Conservation (phyloP, 2,888 invertebrate genomes). For the Euzetes globulus region DNA sequence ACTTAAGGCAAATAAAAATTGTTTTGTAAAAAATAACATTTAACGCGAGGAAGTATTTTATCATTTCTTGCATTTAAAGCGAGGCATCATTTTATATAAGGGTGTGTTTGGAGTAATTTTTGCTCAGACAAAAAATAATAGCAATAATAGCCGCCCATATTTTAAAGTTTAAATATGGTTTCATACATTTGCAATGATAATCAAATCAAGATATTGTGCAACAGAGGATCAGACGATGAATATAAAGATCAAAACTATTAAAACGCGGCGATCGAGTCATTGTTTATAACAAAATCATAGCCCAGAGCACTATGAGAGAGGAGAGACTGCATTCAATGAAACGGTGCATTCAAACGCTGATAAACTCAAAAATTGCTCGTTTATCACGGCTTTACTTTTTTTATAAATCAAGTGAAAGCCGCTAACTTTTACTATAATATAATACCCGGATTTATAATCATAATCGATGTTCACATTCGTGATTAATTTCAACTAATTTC, state of each 20-base stretch:
- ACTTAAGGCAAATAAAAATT: slow-evolving; percentile 15
- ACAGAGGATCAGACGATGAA: background rate
- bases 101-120: slow-evolving; percentile 24
- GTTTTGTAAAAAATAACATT: background rate
- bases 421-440: slow-evolving; percentile 14
- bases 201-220: slow-evolving; percentile 28
- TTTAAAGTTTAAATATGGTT: slow-evolving; percentile 24
- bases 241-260: slow-evolving; percentile 18
- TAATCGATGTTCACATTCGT: slow-evolving; percentile 8
- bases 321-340: background rate
- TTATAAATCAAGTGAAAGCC: slow-evolving; percentile 6
- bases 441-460: slow-evolving; percentile 21
- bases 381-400: slow-evolving; percentile 23
- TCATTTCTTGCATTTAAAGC: slow-evolving; percentile 1
- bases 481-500: slow-evolving; percentile 26
- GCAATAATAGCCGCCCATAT: slow-evolving; percentile 13
- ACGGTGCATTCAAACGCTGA: background rate
- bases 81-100: slow-evolving; percentile 21
- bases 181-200: slow-evolving; percentile 19
- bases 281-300: slow-evolving; percentile 32
- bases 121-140: background rate
- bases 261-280: slow-evolving; percentile 7
- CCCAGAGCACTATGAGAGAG: background rate
- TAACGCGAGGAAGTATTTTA: slow-evolving; percentile 19
- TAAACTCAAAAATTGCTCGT: slow-evolving; percentile 13